Evolutionary conservation across 2,113 vertebrate species (phyloP).

Genomic region (Nasalis larvatus): DNA sequence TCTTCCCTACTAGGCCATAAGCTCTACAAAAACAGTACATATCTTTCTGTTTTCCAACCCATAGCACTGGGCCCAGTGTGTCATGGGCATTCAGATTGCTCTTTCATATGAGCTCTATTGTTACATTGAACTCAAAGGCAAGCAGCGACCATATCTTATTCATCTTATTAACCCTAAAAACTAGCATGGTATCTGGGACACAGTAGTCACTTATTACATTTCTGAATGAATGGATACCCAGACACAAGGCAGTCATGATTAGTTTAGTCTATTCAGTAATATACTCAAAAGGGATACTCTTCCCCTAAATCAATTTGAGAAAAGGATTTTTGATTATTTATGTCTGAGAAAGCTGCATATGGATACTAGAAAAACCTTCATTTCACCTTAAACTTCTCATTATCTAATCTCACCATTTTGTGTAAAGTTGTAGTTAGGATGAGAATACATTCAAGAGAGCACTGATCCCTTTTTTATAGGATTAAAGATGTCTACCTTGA

Average conservation of each 20-base stretch:
- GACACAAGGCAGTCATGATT: not conserved
- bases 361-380: not conserved
- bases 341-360: not conserved
- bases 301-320: not conserved
- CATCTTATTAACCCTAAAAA: not conserved
- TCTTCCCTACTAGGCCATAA: not conserved
- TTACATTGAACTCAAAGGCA: not conserved
- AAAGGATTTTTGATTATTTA: not conserved
- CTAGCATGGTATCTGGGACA: not conserved
- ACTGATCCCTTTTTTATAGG: not conserved
- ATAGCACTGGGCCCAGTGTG: accelerated
- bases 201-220: not conserved
- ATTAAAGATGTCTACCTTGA: not conserved
- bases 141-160: not conserved
- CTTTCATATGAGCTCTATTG: not conserved
- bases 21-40: not conserved
- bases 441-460: not conserved
- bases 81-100: not conserved
- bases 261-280: not conserved
- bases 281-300: not conserved
- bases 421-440: not conserved
- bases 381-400: not conserved
- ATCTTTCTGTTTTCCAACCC: not conserved
- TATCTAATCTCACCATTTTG: not conserved
- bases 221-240: not conserved